phyloP scores from a whole-genome alignment of 1,140 invertebrate genomes.

The Drosophila pseudoobscura region DNA sequence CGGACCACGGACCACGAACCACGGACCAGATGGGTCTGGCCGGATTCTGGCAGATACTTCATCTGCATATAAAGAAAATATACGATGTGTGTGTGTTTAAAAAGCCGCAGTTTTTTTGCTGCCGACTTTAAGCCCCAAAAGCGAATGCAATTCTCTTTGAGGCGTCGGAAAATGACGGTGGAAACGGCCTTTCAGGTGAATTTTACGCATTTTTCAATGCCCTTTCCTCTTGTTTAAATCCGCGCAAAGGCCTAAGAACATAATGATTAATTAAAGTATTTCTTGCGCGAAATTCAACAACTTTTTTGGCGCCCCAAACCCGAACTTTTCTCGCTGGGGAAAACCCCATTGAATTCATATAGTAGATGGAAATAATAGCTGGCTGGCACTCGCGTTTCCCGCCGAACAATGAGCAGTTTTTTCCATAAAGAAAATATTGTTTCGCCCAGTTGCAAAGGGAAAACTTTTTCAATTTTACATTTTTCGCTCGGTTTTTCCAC shows the following conservation, averaged over 20 bases:
- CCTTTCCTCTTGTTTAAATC: not conserved
- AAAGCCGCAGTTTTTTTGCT: constrained; percentile 25
- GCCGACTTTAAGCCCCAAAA: constrained; percentile 28
- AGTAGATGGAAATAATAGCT: constrained; percentile 15
- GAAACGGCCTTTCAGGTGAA: constrained; percentile 20
- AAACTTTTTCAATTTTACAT: constrained; percentile 42
- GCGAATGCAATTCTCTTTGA: constrained; percentile 36
- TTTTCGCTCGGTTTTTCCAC: constrained; percentile 10
- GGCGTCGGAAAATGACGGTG: not conserved
- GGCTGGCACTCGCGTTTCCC: constrained; percentile 2
- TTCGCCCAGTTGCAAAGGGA: constrained; percentile 8
- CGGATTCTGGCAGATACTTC: constrained; percentile 3
- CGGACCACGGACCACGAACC: not conserved
- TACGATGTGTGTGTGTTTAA: constrained; percentile 36
- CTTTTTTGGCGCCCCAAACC: constrained; percentile 16
- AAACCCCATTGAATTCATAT: constrained; percentile 24
- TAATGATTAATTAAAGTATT: constrained; percentile 40
- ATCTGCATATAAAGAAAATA: too few relatives aligned
- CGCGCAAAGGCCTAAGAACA: constrained; percentile 31
- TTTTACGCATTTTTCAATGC: constrained; percentile 29
- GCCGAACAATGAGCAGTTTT: constrained; percentile 9
- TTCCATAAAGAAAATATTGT: constrained; percentile 33
- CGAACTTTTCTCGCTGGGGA: constrained; percentile 9
- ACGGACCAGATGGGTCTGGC: not conserved
- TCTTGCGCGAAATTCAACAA: not conserved